A percentile compares a stretch with the other conserved stretches of the same genome.
These are phyloP conservation scores for Orchestes rusci DNA, from an alignment of 2,888 invertebrate species.

Conservation along the genomic window DNA sequence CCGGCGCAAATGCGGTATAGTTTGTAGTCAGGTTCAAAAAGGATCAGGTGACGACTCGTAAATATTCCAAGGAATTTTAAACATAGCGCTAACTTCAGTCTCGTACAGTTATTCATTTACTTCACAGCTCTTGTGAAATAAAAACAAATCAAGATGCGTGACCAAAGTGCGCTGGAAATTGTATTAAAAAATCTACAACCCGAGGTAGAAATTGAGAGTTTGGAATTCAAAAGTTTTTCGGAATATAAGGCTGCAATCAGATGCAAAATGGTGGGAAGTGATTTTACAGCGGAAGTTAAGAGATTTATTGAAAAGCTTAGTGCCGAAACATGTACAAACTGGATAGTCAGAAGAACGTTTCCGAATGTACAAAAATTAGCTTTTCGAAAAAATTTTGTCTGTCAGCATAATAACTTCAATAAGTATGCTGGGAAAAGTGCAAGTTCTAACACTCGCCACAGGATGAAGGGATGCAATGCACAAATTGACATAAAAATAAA, in stretches of 20 bases:
- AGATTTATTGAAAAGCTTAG: conserved; percentile 10
- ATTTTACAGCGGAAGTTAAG: conserved; percentile 1
- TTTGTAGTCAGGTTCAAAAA: conserved; percentile 4
- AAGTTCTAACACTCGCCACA: conserved; percentile 5
- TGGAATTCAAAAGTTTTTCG: conserved; percentile 12
- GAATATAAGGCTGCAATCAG: neutral
- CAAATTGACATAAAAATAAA: conserved; percentile 2
- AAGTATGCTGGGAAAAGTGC: conserved; percentile 5
- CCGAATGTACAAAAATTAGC: conserved; percentile 3
- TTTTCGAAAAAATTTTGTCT: conserved; percentile 10
- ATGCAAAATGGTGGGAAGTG: neutral
- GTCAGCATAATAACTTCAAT: conserved; percentile 10
- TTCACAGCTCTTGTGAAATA: conserved; percentile 1
- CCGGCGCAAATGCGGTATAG: conserved; percentile 6
- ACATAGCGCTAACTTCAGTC: neutral
- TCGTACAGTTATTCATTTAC: conserved; percentile 8
- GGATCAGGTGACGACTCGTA: neutral
- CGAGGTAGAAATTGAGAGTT: conserved; percentile 9
- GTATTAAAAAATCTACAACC: neutral
- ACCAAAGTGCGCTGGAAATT: conserved; percentile 1
- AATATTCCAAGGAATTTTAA: conserved; percentile 1
- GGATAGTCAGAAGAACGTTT: conserved; percentile 3
- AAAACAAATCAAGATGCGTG: conserved; percentile 9
- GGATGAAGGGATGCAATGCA: conserved; percentile 2
- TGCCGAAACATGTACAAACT: conserved; percentile 12